Evolutionary conservation across 1,140 invertebrate species (phyloP).

Genomic region (Mycetomoellerius zeteki): DNA sequence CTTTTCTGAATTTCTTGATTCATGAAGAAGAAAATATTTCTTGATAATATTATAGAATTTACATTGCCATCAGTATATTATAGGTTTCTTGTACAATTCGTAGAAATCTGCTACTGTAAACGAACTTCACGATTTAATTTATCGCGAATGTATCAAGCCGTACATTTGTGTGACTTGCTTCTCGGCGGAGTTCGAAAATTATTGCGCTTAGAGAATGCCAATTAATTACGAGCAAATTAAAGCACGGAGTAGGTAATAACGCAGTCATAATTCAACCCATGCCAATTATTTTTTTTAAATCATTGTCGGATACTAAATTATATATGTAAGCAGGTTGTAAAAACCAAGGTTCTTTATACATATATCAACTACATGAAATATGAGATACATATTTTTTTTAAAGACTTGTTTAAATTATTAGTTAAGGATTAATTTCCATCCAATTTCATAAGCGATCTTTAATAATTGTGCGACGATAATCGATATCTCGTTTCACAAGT

Average conservation of each 20-base stretch:
- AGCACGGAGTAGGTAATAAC: conserved; percentile 17
- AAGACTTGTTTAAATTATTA: conserved; percentile 7
- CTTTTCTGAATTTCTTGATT: neutral
- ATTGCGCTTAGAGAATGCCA: conserved; percentile 1
- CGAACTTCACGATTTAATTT: conserved; percentile 33
- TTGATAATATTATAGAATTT: neutral
- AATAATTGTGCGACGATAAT: neutral
- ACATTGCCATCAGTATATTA: neutral
- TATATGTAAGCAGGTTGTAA: neutral
- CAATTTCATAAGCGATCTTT: neutral
- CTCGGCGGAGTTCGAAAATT: conserved; percentile 14
- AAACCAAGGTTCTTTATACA: neutral
- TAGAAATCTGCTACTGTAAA: neutral
- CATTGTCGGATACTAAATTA: conserved; percentile 30
- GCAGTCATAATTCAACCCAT: neutral
- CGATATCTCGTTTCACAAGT: neutral
- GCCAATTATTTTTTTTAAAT: conserved; percentile 13
- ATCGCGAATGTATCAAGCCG: conserved; percentile 57
- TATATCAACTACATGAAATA: neutral
- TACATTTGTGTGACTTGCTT: neutral
- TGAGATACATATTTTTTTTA: neutral
- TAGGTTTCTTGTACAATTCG: neutral
- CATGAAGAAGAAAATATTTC: neutral
- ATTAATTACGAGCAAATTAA: conserved; percentile 25
- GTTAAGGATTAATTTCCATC: neutral